These are phyloP conservation scores for Chalcis sispes DNA, from an alignment of 2,888 invertebrate genomes.

Conservation along the genomic window DNA sequence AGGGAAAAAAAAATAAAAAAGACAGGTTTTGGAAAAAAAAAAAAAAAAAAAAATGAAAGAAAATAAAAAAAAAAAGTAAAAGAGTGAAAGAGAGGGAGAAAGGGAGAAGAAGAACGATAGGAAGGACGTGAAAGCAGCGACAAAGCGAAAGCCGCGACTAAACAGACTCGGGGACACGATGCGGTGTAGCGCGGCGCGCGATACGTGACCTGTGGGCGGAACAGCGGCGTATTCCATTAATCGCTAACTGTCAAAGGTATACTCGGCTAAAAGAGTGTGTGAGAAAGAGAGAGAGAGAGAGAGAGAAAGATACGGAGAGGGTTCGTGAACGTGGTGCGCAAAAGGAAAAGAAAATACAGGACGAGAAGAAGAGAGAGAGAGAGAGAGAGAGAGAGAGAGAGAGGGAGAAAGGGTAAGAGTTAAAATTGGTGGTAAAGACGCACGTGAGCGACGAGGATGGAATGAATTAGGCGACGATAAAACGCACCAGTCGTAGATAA, in stretches of 20 bases:
- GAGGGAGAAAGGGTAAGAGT: not conserved
- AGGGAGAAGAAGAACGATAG: too few relatives aligned
- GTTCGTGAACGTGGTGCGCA: not conserved
- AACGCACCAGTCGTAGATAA: too few relatives aligned
- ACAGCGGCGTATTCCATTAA: conserved; percentile 58
- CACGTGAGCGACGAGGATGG: too few relatives aligned
- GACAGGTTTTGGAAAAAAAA: too few relatives aligned
- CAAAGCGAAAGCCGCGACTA: conserved; percentile 16
- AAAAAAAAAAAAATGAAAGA: not conserved
- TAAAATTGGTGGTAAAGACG: conserved; percentile 24
- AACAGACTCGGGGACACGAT: not conserved
- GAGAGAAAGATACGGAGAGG: not conserved
- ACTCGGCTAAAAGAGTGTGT: conserved; percentile 2
- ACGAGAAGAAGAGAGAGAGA: too few relatives aligned
- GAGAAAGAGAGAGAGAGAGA: too few relatives aligned
- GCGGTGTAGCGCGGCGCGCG: conserved; percentile 19
- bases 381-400: too few relatives aligned
- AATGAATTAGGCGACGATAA: too few relatives aligned
- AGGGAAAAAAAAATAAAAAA: not conserved
- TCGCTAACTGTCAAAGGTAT: conserved; percentile 44
- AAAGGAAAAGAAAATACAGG: not conserved
- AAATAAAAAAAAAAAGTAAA: conserved; percentile 9
- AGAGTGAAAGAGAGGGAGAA: not conserved
- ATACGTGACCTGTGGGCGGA: conserved; percentile 58
- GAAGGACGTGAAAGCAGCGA: conserved; percentile 17